Evolutionary conservation across 2,113 vertebrate genomes (phyloP), one percentile per base, ranked within the genome.

Genomic region (Calyptomena viridis): DNA sequence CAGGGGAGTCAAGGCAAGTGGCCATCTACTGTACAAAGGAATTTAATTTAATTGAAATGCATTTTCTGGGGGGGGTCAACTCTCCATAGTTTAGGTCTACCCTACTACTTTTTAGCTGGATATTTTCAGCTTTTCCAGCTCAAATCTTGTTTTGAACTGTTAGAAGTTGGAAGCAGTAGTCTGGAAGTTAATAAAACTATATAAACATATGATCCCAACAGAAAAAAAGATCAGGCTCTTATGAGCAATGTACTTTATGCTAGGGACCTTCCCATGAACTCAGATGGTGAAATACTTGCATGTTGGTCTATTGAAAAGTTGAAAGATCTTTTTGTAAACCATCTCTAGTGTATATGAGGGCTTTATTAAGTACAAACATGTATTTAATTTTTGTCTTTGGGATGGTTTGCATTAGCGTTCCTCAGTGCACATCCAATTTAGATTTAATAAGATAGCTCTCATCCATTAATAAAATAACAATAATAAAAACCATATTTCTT

Each of bases 401-500:
- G 92, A 96, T 87, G 75, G 91, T 97, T 95, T 31, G 5, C 85
- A 84, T 97, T 95, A 95, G 40, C 81, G 33, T 81, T 96, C 75
- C 76, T 93, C 86, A n/a, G 33, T 59, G 81, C 53, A 87, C 52
- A 93, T 91, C 91, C 92, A 94, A 68, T 89, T 95, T 96, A 94
- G 75, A 86, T 96, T 97, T 91, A 96, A 96, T 92, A 96, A 97
- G 93, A 95, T 68, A 93, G 55, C 25, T 11, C 75, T 87, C 60
- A 30, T 95, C 96, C 52, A 8, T 95, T 97, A 95, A 93, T 94
- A 96, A 94, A 94, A 94, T 56, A 78, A 40, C 63, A 35, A 60
- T 81, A 91, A 97, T 93, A 84, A 72, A 94, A 97, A 97, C 30
- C 49, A 47, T 93, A 82, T 96, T 97, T 97, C 76, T 97, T 95